These are phyloP conservation scores for Eudyptes chrysolophus DNA, from an alignment of 2,113 vertebrate species.

Conservation along the genomic window DNA sequence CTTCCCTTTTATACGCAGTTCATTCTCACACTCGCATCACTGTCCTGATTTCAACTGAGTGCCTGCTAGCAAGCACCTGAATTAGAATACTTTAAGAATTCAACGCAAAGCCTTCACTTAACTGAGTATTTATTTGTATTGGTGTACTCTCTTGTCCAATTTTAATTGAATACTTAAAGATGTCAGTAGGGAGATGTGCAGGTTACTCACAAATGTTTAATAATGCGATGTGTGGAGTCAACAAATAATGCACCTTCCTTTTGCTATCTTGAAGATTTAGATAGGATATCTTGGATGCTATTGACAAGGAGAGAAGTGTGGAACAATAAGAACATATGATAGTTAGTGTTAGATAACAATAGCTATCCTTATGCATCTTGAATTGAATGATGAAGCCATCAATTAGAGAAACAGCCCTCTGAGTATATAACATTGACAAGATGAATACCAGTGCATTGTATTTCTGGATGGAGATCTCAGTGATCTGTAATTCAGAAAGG, in stretches of 20 bases:
- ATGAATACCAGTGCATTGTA: background rate
- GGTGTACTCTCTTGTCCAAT: background rate
- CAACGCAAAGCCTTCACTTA: background rate
- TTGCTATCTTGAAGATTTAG: conserved; percentile 1
- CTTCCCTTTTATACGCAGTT: conserved; percentile 3
- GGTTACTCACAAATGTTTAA: conserved; percentile 14
- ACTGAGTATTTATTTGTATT: background rate
- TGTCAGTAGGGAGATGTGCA: background rate
- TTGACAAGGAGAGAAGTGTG: conserved; percentile 25
- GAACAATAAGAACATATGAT: conserved; percentile 41
- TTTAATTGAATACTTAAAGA: conserved; percentile 15
- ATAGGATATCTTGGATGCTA: background rate
- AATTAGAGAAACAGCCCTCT: conserved; percentile 34
- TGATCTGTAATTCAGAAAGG: conserved; percentile 44
- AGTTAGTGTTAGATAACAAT: conserved; percentile 47
- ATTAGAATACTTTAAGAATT: conserved; percentile 30
- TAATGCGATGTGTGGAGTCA: background rate
- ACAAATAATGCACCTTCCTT: conserved; percentile 9
- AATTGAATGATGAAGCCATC: conserved; percentile 34
- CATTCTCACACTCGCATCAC: background rate
- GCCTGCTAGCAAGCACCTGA: conserved; percentile 7
- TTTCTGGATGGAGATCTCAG: background rate
- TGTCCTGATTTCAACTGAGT: conserved; percentile 37
- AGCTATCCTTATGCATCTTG: conserved; percentile 17
- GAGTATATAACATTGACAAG: conserved; percentile 4